Conservation (phyloP, 2,113 vertebrate genomes). For the Chlamydotis undulata region DNA sequence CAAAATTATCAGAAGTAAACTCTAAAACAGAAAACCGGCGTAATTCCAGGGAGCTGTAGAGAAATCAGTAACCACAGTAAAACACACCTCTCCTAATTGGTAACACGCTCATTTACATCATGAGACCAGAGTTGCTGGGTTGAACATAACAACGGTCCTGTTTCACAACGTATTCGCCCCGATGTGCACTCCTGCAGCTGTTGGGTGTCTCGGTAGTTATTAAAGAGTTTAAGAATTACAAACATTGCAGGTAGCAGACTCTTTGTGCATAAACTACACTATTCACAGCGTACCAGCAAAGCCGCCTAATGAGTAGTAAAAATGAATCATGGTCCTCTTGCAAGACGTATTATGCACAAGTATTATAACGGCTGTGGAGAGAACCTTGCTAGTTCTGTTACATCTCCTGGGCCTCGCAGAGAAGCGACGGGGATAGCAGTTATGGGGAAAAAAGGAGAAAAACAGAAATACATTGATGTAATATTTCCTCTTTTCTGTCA, state of each 20-base stretch:
- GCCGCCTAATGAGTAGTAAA: background rate
- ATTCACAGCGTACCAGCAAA: background rate
- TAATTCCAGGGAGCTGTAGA: background rate
- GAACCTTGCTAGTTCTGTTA: background rate
- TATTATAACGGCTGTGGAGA: background rate
- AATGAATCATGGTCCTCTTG: background rate
- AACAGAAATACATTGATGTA: background rate
- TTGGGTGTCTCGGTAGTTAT: background rate
- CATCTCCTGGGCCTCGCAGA: background rate
- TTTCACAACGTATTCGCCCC: background rate
- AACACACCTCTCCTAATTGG: background rate
- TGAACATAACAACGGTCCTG: background rate
- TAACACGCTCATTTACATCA: background rate
- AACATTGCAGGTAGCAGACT: background rate
- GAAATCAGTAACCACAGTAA: background rate
- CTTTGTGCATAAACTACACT: background rate
- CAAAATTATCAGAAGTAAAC: background rate
- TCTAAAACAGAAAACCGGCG: background rate
- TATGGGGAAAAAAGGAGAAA: background rate
- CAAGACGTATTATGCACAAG: background rate
- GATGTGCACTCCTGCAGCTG: background rate
- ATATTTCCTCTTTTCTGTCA: background rate
- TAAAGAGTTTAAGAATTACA: background rate
- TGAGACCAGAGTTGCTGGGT: background rate
- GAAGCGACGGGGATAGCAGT: background rate